Conservation (phyloP, 2,797 vertebrate genomes). For the Perodicticus potto region DNA sequence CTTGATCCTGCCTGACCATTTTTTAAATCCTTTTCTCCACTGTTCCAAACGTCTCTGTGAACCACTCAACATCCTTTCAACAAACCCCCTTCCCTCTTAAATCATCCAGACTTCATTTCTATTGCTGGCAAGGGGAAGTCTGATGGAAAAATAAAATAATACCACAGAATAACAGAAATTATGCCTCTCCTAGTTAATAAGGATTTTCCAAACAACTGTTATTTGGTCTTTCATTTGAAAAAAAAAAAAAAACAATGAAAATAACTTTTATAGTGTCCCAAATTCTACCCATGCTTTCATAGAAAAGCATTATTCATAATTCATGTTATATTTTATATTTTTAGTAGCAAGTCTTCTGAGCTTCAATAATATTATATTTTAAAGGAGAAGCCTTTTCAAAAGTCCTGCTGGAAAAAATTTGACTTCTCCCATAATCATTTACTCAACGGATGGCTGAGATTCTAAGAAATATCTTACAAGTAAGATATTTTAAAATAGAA, state of each 20-base stretch:
- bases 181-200: background rate
- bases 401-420: background rate
- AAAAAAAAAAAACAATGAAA: background rate
- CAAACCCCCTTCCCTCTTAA: constrained; percentile 52
- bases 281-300: background rate
- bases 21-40: background rate
- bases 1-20: background rate
- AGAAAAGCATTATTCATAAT: constrained; percentile 39
- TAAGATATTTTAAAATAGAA: background rate
- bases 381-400: constrained; percentile 27
- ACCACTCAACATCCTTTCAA: constrained; percentile 56
- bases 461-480: constrained; percentile 17
- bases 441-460: background rate
- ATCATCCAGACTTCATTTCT: constrained; percentile 64
- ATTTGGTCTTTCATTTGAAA: background rate
- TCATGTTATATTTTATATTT: constrained; percentile 22
- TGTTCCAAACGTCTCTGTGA: constrained; percentile 34
- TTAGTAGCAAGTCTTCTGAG: background rate
- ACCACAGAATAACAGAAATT: constrained; percentile 25
- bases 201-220: constrained; percentile 25
- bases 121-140: constrained; percentile 5
- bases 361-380: background rate
- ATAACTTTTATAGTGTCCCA: background rate
- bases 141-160: constrained; percentile 54
- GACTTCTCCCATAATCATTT: background rate